Evolutionary conservation across 2,113 vertebrate species (phyloP).

Genomic region (Aphyosemion australe): DNA sequence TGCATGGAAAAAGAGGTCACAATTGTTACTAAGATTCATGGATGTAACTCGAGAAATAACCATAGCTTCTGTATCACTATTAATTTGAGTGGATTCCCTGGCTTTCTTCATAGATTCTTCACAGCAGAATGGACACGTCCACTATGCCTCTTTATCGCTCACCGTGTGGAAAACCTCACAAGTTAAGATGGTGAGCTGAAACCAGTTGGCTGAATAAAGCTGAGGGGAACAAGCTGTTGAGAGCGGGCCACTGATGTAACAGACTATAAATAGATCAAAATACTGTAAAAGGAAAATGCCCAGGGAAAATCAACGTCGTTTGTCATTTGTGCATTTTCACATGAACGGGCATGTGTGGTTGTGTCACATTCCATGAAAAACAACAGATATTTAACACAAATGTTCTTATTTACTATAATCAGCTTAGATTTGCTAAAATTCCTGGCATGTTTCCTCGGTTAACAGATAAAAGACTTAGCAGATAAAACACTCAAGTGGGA

Average conservation of each 20-base stretch:
- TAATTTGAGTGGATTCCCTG: background rate
- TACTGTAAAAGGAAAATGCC: conserved; percentile 33
- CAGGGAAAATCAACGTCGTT: conserved; percentile 19
- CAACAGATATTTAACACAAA: too few relatives aligned
- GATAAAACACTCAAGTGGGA: too few relatives aligned
- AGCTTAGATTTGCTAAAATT: background rate
- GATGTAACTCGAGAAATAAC: background rate
- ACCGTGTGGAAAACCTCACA: conserved; percentile 51
- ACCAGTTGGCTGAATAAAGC: conserved; percentile 53
- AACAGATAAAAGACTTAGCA: background rate
- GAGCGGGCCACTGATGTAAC: conserved; percentile 57
- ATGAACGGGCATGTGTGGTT: conserved; percentile 19
- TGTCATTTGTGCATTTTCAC: conserved; percentile 21
- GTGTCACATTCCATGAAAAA: too few relatives aligned
- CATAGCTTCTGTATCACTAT: background rate
- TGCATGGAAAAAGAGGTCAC: conserved; percentile 55
- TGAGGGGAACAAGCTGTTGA: conserved; percentile 49
- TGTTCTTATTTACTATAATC: background rate
- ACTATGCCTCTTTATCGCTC: conserved; percentile 16
- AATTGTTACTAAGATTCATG: conserved; percentile 1
- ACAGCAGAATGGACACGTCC: background rate
- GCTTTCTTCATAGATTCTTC: background rate
- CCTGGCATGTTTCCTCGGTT: background rate
- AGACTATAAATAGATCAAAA: conserved; percentile 55
- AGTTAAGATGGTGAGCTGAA: conserved; percentile 48